phyloP scores from a whole-genome alignment of 1,140 invertebrate species.

The Centruroides vittatus region DNA sequence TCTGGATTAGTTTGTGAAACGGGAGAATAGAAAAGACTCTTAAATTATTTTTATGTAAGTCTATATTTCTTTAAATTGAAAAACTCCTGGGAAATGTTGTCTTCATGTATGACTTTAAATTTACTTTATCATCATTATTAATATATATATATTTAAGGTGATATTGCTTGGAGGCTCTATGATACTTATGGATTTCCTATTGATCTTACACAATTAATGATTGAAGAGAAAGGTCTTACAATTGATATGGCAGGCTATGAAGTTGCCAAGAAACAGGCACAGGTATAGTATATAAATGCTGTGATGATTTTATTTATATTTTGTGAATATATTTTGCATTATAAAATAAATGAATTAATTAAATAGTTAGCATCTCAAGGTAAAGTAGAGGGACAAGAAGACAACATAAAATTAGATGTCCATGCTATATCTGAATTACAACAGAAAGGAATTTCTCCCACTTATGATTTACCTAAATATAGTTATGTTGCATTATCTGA shows the following conservation, averaged over 20 bases:
- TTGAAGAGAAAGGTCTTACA: conserved; percentile 79
- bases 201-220: conserved; percentile 94
- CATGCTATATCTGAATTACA: conserved; percentile 88
- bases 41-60: too few species aligned
- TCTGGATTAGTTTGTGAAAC: too few species aligned
- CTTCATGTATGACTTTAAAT: neutral
- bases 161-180: conserved; percentile 94
- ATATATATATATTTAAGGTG: conserved; percentile 37
- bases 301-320: neutral
- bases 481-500: conserved; percentile 53
- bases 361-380: conserved; percentile 61
- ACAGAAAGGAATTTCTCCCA: conserved; percentile 55
- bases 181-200: conserved; percentile 99
- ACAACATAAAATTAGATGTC: conserved; percentile 79
- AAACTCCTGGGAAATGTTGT: too few species aligned
- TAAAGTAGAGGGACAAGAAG: conserved; percentile 55
- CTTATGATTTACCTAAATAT: conserved; percentile 88
- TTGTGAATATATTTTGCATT: neutral
- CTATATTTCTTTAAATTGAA: too few species aligned
- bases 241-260: conserved; percentile 86
- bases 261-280: conserved; percentile 72
- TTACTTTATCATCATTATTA: neutral
- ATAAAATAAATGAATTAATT: neutral
- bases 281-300: neutral
- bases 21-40: too few species aligned